Evolutionary conservation across 2,888 invertebrate genomes (phyloP).

Genomic region (Noctua fimbriata): DNA sequence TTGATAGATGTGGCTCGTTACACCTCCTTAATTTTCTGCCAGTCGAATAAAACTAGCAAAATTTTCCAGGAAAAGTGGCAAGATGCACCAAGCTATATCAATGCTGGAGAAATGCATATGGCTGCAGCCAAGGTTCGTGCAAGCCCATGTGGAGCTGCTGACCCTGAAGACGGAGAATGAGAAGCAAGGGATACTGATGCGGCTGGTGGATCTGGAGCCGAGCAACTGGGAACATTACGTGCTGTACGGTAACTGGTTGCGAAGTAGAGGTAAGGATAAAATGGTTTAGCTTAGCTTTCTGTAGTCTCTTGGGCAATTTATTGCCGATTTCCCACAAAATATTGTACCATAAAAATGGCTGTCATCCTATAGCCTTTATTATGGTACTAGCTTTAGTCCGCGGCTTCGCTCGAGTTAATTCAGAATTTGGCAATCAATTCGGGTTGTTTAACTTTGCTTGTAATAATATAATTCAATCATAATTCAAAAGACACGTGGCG

Average conservation of each 20-base stretch:
- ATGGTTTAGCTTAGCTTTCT: background rate
- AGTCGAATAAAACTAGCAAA: background rate
- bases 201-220: conserved; percentile 92
- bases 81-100: conserved; percentile 91
- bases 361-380: too few relatives aligned
- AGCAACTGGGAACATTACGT: conserved; percentile 93
- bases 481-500: too few relatives aligned
- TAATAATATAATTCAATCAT: too few relatives aligned
- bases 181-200: conserved; percentile 90
- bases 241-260: conserved; percentile 93
- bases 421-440: too few relatives aligned
- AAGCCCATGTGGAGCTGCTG: conserved; percentile 92
- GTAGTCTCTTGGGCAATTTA: background rate
- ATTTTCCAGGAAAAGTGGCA: conserved; percentile 91
- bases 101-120: conserved; percentile 93
- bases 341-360: background rate
- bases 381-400: too few relatives aligned
- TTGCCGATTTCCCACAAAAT: background rate
- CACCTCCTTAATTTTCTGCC: background rate
- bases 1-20: background rate
- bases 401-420: too few relatives aligned
- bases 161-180: conserved; percentile 90
- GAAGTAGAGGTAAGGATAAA: conserved; percentile 90
- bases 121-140: conserved; percentile 92
- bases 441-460: too few relatives aligned